A percentile compares a stretch with the other conserved stretches of the same genome.
phyloP scores from a whole-genome alignment of 2,888 invertebrate genomes.

The Nasonia oneida region DNA sequence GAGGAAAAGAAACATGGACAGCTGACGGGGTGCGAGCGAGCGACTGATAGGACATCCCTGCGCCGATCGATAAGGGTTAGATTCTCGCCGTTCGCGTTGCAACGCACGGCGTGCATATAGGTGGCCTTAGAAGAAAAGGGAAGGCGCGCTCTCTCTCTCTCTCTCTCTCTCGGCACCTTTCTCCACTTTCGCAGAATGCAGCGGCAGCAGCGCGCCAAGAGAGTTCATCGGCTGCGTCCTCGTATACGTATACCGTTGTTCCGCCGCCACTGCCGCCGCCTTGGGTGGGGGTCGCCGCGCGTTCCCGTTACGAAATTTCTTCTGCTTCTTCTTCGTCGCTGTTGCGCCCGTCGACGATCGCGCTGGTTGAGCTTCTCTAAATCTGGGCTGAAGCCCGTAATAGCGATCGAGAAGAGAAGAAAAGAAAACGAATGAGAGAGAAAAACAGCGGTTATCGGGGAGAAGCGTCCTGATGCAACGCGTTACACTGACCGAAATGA shows the following conservation, averaged over 20 bases:
- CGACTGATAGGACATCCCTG: background rate
- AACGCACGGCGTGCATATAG: background rate
- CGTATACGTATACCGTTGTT: slow-evolving; percentile 51
- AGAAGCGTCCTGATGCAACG: background rate
- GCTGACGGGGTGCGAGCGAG: background rate
- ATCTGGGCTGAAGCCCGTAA: background rate
- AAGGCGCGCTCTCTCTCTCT: slow-evolving; percentile 39
- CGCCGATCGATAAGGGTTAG: background rate
- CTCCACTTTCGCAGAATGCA: slow-evolving; percentile 56
- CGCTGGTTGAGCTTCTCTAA: background rate
- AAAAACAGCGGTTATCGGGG: background rate
- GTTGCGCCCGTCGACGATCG: background rate
- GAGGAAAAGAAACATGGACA: background rate
- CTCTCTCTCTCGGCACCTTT: slow-evolving; percentile 28
- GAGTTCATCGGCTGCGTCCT: slow-evolving; percentile 36
- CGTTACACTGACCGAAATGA: slow-evolving; percentile 3
- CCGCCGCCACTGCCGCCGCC: background rate
- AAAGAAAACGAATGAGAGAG: too few species aligned
- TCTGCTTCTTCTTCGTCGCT: background rate
- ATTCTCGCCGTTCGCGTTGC: background rate
- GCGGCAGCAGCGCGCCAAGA: background rate
- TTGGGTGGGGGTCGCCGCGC: background rate
- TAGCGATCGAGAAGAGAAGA: too few species aligned
- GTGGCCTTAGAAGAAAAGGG: slow-evolving; percentile 35
- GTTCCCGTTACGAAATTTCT: slow-evolving; percentile 61